phyloP scores from a whole-genome alignment of 2,797 vertebrate species.

The Poeciliopsis infans region DNA sequence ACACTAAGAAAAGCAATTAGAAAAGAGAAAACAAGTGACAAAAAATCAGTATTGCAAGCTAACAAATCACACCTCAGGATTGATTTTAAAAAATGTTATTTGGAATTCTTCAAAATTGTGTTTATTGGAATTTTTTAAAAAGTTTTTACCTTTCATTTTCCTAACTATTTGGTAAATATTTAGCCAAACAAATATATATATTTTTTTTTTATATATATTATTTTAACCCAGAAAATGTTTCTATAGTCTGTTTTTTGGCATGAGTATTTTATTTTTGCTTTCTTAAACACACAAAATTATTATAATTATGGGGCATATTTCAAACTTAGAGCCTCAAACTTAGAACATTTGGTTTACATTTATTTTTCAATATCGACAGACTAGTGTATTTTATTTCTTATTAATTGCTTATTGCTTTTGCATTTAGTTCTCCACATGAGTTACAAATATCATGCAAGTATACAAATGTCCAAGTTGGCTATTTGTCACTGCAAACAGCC shows the following conservation, averaged over 20 bases:
- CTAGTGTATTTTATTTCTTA: background rate
- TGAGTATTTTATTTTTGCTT: background rate
- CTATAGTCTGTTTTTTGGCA: background rate
- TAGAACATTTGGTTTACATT: background rate
- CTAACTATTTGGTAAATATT: background rate
- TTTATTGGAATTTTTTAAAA: no score
- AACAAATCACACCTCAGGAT: background rate
- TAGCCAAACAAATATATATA: background rate
- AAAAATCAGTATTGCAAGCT: background rate
- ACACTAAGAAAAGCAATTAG: background rate
- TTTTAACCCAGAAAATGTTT: background rate
- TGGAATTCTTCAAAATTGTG: background rate
- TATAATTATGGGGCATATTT: background rate
- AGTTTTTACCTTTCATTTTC: background rate
- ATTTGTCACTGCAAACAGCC: slow-evolving; percentile 35
- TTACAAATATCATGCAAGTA: slow-evolving; percentile 19
- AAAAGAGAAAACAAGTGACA: background rate
- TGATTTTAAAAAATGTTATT: background rate
- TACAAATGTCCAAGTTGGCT: background rate
- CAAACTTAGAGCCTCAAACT: background rate
- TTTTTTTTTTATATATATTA: background rate
- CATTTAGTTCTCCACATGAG: slow-evolving; percentile 23
- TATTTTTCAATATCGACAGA: background rate
- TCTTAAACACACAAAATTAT: background rate
- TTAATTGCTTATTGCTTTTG: slow-evolving; percentile 3